Evolutionary conservation across 2,113 vertebrate genomes (phyloP).

Genomic region (Drymodes brunneopygia): DNA sequence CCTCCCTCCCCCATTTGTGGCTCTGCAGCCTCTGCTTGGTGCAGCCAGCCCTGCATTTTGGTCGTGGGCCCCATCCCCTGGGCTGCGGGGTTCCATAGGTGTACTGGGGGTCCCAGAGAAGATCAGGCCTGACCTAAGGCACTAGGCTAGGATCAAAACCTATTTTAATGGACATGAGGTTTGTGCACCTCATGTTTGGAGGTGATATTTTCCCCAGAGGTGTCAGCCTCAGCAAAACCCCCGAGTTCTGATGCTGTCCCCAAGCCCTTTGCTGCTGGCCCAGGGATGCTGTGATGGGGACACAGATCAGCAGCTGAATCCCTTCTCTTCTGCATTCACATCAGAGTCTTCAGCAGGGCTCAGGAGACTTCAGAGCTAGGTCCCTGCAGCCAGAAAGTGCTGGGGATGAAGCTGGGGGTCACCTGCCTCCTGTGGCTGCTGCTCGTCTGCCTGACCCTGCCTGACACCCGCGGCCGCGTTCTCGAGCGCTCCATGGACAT

Average conservation of each 20-base stretch:
- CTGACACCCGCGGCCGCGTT: not conserved
- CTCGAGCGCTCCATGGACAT: constrained; percentile 60
- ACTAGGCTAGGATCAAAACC: not conserved
- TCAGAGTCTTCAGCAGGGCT: not conserved
- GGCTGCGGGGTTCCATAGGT: not conserved
- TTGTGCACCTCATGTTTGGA: not conserved
- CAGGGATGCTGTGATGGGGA: not conserved
- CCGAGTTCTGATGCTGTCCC: accelerated
- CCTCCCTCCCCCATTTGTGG: no score
- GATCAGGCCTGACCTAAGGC: not conserved
- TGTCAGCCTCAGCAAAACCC: not conserved
- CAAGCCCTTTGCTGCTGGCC: not conserved
- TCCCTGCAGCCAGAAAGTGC: accelerated
- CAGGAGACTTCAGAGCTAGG: not conserved
- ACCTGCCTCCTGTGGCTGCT: constrained; percentile 69
- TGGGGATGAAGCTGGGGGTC: constrained; percentile 45
- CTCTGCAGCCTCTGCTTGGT: not conserved
- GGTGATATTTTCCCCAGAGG: not conserved
- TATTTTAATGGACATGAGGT: accelerated
- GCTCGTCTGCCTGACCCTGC: constrained; percentile 59
- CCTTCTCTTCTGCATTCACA: not conserved
- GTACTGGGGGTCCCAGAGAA: accelerated
- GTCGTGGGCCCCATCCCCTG: not conserved
- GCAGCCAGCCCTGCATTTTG: not conserved
- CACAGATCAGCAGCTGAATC: not conserved